A percentile compares a stretch with the other conserved stretches of the same genome.
phyloP scores from a whole-genome alignment of 2,113 vertebrate species.

The Pseudois nayaur region DNA sequence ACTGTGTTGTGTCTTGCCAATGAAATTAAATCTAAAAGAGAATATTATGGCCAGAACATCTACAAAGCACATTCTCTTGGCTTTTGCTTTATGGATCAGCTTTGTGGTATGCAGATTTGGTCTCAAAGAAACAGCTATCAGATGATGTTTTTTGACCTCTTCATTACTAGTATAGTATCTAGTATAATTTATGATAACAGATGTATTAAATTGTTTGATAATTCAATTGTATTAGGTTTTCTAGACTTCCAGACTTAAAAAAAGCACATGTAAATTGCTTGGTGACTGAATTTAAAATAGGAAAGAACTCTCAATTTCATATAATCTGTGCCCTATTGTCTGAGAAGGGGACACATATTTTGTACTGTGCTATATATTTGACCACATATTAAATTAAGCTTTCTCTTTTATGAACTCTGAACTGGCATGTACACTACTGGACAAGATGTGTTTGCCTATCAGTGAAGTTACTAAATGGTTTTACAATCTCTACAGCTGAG shows the following conservation, averaged over 20 bases:
- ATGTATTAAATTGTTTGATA: neutral
- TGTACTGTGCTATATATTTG: neutral
- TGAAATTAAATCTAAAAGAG: conserved; percentile 27
- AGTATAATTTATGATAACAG: neutral
- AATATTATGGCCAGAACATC: neutral
- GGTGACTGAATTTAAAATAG: neutral
- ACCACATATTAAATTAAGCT: conserved; percentile 11
- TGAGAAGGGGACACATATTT: neutral
- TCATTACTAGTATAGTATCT: neutral
- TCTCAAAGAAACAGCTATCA: conserved; percentile 22
- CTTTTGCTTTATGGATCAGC: neutral
- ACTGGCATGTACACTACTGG: neutral
- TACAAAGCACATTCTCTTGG: neutral
- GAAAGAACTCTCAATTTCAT: neutral
- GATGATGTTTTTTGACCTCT: neutral
- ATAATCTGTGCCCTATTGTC: neutral
- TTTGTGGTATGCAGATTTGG: neutral
- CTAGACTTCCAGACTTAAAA: neutral
- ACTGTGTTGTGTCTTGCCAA: neutral
- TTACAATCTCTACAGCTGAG: neutral
- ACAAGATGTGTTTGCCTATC: neutral
- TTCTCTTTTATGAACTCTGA: neutral
- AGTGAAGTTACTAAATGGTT: neutral
- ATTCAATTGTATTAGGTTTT: neutral
- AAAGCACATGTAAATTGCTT: neutral